These are phyloP conservation scores for Diabrotica balteata DNA, from an alignment of 2,888 invertebrate genomes.

Conservation along the genomic window DNA sequence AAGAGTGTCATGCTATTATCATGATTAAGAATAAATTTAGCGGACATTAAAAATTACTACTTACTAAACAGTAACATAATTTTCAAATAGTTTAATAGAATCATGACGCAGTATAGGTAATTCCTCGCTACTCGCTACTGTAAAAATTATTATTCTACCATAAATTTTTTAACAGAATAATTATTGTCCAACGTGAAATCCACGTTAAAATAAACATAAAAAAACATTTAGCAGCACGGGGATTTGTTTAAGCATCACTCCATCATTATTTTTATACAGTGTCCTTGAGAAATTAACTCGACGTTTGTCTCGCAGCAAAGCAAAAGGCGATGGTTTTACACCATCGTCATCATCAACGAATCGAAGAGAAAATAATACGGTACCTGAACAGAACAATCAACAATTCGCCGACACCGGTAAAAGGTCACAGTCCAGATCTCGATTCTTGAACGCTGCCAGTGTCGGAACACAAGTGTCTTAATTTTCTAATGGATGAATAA, in stretches of 20 bases:
- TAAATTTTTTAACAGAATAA: no score
- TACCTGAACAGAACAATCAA: constrained; percentile 18
- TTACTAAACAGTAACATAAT: no score
- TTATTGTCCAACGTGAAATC: neutral
- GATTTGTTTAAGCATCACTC: no score
- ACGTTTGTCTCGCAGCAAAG: constrained; percentile 6
- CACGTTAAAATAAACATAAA: neutral
- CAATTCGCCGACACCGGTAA: constrained; percentile 21
- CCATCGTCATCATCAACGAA: constrained; percentile 5
- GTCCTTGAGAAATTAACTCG: constrained; percentile 22
- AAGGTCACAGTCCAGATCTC: constrained; percentile 33
- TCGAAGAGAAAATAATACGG: constrained; percentile 27
- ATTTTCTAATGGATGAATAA: no score
- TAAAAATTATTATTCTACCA: no score
- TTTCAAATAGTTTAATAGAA: no score
- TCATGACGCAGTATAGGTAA: no score
- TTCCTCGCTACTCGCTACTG: no score
- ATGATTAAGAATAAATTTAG: no score
- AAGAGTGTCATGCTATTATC: no score
- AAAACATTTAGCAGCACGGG: no score
- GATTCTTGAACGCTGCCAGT: constrained; percentile 13
- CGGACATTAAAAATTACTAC: no score
- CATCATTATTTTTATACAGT: constrained; percentile 4
- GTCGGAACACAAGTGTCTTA: neutral
- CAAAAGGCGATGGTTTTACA: constrained; percentile 1